phyloP scores from a whole-genome alignment of 2,797 vertebrate species.

The Tapera naevia region DNA sequence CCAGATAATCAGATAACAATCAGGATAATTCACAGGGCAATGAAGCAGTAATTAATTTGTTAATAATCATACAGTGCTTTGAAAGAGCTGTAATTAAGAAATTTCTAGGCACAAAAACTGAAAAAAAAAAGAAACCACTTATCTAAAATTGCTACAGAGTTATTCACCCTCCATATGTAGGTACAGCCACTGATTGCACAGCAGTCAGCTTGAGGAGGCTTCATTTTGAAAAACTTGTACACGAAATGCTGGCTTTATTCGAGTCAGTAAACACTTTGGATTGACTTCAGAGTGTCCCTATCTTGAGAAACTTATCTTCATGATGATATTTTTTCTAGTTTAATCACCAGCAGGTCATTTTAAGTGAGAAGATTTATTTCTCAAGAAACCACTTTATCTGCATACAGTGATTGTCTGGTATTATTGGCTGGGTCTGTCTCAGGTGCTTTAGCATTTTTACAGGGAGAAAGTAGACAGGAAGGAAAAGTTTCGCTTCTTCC shows the following conservation, averaged over 20 bases:
- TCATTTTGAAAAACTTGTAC: not conserved
- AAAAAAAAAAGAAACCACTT: slow-evolving; percentile 16
- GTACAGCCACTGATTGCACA: not conserved
- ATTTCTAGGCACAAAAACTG: slow-evolving; percentile 4
- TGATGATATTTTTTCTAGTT: not conserved
- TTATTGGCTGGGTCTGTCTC: not conserved
- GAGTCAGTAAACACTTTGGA: not conserved
- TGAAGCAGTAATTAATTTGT: slow-evolving; percentile 34
- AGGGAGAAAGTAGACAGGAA: not conserved
- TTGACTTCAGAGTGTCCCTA: not conserved
- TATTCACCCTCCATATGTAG: not conserved
- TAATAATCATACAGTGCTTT: slow-evolving; percentile 20
- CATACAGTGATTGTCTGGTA: not conserved
- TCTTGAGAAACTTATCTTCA: not conserved
- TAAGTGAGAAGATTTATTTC: not conserved
- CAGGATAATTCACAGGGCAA: not conserved
- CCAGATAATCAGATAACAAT: not conserved
- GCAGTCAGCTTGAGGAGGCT: not conserved
- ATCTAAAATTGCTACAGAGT: not conserved
- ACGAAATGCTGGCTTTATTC: not conserved
- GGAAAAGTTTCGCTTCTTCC: not conserved
- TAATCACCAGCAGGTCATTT: not conserved
- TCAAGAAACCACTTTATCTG: not conserved
- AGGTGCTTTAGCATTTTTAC: not conserved
- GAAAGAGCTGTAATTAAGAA: slow-evolving; percentile 50